Conservation (phyloP, 2,797 vertebrate genomes). For the Bradypus variegatus region DNA sequence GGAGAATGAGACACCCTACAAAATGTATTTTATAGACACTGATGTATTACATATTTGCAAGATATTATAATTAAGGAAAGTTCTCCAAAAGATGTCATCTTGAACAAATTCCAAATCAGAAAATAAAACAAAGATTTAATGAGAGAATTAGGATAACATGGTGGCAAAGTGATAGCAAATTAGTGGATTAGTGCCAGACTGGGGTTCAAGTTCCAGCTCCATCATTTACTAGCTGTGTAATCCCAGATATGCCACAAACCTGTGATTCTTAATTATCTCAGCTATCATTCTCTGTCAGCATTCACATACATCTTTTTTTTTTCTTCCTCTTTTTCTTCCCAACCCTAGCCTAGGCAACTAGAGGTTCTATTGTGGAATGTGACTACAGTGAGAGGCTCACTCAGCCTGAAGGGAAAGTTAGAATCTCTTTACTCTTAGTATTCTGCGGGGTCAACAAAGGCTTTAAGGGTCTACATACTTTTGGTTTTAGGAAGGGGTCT, state of each 20-base stretch:
- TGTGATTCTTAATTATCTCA: background rate
- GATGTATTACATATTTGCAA: background rate
- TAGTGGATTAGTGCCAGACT: background rate
- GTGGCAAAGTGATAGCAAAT: background rate
- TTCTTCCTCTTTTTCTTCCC: background rate
- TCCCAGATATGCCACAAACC: background rate
- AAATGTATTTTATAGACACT: background rate
- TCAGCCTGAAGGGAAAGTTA: background rate
- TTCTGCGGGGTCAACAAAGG: conserved; percentile 8
- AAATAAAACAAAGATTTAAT: conserved; percentile 19
- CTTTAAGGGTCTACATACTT: background rate
- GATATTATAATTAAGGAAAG: background rate
- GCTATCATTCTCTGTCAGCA: background rate
- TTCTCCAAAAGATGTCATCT: conserved; percentile 16
- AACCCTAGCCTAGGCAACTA: background rate
- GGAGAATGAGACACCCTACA: background rate
- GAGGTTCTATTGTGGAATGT: conserved; percentile 13
- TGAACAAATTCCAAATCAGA: background rate
- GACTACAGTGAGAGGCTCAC: background rate
- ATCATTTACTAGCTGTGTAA: background rate
- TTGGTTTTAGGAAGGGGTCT: background rate
- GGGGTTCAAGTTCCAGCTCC: background rate
- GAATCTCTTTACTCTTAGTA: conserved; percentile 30
- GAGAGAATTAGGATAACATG: background rate
- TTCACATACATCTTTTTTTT: no score